These are phyloP conservation scores for Poeciliopsis presidionis DNA, from an alignment of 2,797 vertebrate species.

Conservation along the genomic window DNA sequence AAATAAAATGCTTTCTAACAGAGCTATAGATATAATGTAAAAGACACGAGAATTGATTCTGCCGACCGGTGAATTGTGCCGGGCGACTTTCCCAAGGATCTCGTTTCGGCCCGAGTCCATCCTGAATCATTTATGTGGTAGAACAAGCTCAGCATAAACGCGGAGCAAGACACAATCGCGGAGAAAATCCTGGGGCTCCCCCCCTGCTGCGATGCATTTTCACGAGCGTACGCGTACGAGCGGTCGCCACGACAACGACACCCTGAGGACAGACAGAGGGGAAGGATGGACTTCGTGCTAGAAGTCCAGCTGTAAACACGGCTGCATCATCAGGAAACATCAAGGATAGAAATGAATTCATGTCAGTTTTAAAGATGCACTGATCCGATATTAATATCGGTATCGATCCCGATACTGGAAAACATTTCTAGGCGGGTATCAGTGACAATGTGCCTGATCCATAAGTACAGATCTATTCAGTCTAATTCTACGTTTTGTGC, in stretches of 20 bases:
- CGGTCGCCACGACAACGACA: not conserved
- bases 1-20: not conserved
- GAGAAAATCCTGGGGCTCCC: not conserved
- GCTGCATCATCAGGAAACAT: not conserved
- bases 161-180: not conserved
- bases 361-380: not conserved
- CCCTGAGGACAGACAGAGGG: not conserved
- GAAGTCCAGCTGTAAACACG: not conserved
- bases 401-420: no score
- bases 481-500: no score
- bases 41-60: not conserved
- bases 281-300: not conserved
- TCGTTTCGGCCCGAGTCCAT: slow-evolving; percentile 47
- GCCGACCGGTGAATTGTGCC: slow-evolving; percentile 45
- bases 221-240: not conserved
- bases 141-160: slow-evolving; percentile 54
- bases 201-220: not conserved
- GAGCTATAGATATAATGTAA: not conserved
- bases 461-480: no score
- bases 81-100: slow-evolving; percentile 56
- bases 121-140: slow-evolving; percentile 68
- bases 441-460: no score
- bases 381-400: no score
- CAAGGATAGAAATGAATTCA: not conserved
- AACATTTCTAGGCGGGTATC: no score